Conservation (phyloP, 1,140 invertebrate genomes). For the Rhagoletis zephyria region DNA sequence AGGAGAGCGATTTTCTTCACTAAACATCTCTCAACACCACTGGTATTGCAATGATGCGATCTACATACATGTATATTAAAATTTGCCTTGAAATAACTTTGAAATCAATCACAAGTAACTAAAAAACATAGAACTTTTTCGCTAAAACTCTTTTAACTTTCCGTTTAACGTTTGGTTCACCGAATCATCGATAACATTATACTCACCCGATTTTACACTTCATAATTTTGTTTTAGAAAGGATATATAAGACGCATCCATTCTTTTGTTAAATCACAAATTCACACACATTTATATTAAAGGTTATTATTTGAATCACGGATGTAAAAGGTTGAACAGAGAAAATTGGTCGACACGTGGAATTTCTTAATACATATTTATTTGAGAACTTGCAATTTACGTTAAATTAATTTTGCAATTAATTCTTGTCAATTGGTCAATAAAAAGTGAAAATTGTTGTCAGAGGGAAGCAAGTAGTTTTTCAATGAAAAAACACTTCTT, state of each 20-base stretch:
- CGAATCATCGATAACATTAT: neutral
- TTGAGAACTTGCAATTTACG: conserved; percentile 54
- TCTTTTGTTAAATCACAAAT: neutral
- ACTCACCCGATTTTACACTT: neutral
- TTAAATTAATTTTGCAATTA: conserved; percentile 57
- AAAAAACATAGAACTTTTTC: no score
- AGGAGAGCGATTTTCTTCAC: neutral
- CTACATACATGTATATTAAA: no score
- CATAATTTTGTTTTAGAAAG: neutral
- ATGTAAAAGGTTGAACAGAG: conserved; percentile 25
- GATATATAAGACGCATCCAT: neutral
- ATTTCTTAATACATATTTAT: conserved; percentile 19
- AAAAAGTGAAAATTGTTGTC: conserved; percentile 24
- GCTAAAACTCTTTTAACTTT: no score
- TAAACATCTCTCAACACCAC: no score
- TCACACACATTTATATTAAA: conserved; percentile 4
- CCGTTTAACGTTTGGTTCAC: no score
- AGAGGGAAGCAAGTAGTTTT: conserved; percentile 57
- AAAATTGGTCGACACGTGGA: conserved; percentile 52
- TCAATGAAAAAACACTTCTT: conserved; percentile 53
- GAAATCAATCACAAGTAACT: no score
- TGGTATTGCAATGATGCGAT: no score
- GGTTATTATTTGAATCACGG: conserved; percentile 43
- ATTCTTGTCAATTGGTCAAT: conserved; percentile 57
- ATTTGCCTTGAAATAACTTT: no score